Conservation (phyloP, 2,888 invertebrate species). For the Microctonus aethiopoides region DNA sequence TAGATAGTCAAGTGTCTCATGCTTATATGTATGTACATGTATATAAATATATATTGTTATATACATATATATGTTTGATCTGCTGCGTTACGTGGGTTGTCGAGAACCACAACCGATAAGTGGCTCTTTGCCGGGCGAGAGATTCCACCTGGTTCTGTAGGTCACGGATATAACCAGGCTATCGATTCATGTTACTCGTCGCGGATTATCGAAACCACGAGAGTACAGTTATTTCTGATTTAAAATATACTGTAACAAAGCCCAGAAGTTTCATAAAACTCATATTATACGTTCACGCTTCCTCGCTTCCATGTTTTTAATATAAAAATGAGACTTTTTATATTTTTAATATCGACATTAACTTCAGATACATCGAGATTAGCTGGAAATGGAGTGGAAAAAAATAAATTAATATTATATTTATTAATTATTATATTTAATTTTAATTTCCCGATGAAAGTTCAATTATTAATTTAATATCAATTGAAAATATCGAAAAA, state of each 20-base stretch:
- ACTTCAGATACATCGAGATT: not conserved
- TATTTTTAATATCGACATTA: not conserved
- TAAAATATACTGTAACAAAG: not conserved
- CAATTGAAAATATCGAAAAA: too few relatives aligned
- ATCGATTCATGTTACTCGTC: conserved; percentile 17
- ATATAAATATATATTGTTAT: too few relatives aligned
- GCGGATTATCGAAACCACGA: conserved; percentile 17
- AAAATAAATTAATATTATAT: too few relatives aligned
- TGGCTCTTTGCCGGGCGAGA: conserved; percentile 31
- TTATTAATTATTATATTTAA: too few relatives aligned
- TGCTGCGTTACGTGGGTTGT: conserved; percentile 15
- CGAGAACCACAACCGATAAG: conserved; percentile 33
- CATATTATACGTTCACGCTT: not conserved
- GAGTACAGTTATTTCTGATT: conserved; percentile 14
- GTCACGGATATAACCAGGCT: conserved; percentile 27
- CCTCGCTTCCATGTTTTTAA: too few relatives aligned
- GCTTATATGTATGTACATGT: not conserved
- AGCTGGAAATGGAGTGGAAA: too few relatives aligned
- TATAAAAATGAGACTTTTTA: not conserved
- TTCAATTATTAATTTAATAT: too few relatives aligned
- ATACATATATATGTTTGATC: not conserved
- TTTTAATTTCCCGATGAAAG: too few relatives aligned
- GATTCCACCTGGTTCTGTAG: conserved; percentile 27
- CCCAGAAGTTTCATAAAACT: not conserved
- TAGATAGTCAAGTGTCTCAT: not conserved